phyloP scores from a whole-genome alignment of 2,797 vertebrate species.

The Avahi laniger region DNA sequence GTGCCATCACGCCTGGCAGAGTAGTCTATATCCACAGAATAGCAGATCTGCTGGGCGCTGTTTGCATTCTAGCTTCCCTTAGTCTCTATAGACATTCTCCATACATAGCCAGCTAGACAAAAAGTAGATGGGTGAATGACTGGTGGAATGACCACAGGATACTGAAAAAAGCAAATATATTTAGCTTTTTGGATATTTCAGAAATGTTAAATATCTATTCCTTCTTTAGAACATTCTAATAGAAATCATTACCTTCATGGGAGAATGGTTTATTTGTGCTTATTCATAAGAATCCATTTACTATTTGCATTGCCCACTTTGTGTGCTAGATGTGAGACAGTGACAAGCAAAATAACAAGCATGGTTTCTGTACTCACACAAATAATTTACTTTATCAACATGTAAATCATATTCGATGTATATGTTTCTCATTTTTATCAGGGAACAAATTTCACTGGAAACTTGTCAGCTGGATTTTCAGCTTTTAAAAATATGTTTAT shows the following conservation, averaged over 20 bases:
- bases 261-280: not conserved
- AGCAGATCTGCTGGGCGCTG: not conserved
- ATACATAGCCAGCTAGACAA: not conserved
- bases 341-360: not conserved
- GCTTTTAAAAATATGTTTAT: not conserved
- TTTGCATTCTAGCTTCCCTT: not conserved
- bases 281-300: not conserved
- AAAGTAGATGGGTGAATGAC: not conserved
- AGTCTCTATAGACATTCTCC: not conserved
- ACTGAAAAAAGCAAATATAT: not conserved
- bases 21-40: not conserved
- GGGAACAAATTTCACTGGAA: not conserved
- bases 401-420: not conserved
- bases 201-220: not conserved
- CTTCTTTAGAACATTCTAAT: slow-evolving; percentile 2
- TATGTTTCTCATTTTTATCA: not conserved
- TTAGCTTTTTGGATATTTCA: not conserved
- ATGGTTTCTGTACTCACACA: not conserved
- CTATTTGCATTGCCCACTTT: not conserved
- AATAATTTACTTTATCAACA: not conserved
- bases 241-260: not conserved
- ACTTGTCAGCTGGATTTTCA: not conserved
- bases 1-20: not conserved
- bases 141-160: not conserved
- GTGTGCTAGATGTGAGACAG: not conserved